Conservation (phyloP, 2,888 invertebrate species). For the Schizaphis graminum region DNA sequence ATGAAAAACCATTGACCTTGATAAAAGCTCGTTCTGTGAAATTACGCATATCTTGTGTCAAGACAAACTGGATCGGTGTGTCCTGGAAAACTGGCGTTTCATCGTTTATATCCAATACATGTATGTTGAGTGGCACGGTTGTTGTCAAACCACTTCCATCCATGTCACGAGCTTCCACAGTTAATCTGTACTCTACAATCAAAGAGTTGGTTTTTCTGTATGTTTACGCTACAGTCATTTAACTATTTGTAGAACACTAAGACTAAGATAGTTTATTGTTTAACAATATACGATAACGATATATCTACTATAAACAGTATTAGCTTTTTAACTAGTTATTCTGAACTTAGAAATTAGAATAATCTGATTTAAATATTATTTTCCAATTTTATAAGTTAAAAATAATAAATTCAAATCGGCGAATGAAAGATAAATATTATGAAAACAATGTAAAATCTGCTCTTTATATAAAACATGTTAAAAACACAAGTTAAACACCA, state of each 20-base stretch:
- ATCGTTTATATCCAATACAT: conserved; percentile 84
- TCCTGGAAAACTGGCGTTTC: conserved; percentile 88
- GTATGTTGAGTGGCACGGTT: conserved; percentile 81
- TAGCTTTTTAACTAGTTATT: neutral
- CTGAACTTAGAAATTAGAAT: neutral
- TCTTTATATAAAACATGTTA: neutral
- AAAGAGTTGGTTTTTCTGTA: neutral
- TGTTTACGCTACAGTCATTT: neutral
- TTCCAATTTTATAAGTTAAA: neutral
- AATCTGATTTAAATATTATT: neutral
- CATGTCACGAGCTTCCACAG: conserved; percentile 90
- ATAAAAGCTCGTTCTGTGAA: conserved; percentile 85
- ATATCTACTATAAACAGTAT: neutral
- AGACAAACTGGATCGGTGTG: conserved; percentile 83
- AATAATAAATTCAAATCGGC: neutral
- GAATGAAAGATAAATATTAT: neutral
- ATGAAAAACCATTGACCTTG: conserved; percentile 72
- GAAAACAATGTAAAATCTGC: neutral
- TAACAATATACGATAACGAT: neutral
- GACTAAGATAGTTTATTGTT: neutral
- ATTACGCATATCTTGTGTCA: conserved; percentile 80
- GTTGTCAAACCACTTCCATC: conserved; percentile 85
- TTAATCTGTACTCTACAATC: conserved; percentile 78
- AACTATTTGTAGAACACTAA: neutral
- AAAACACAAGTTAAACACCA: neutral